Evolutionary conservation across 2,113 vertebrate species (phyloP).

Genomic region (Bothrops jararaca): DNA sequence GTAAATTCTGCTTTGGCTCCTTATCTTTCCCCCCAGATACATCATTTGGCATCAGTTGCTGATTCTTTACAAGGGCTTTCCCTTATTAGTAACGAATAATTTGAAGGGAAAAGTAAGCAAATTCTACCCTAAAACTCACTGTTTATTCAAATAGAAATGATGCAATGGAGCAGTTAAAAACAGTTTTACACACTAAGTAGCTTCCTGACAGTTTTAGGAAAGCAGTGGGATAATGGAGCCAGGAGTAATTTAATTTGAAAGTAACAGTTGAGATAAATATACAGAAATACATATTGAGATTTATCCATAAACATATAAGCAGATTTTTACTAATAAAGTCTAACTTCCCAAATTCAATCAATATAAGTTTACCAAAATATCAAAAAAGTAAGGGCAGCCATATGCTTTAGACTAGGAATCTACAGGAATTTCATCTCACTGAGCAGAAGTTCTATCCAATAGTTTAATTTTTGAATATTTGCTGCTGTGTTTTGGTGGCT

Average conservation of each 20-base stretch:
- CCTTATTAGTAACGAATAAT: not conserved
- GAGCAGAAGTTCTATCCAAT: not conserved
- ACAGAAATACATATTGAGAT: not conserved
- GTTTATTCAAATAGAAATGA: not conserved
- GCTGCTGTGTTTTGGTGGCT: not conserved
- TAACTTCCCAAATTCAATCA: not conserved
- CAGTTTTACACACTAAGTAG: not conserved
- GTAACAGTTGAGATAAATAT: not conserved
- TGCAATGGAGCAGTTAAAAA: not conserved
- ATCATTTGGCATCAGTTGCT: not conserved
- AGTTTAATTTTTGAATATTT: not conserved
- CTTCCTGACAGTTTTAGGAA: not conserved
- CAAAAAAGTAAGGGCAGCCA: not conserved
- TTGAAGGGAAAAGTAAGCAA: not conserved
- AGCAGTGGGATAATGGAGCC: too few species aligned
- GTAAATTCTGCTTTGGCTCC: not conserved
- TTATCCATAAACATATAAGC: not conserved
- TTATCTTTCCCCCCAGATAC: not conserved
- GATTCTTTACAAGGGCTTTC: not conserved
- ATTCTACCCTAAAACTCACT: not conserved
- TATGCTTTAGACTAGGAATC: not conserved
- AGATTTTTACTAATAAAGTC: not conserved
- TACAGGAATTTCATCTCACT: not conserved
- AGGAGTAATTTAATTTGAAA: not conserved
- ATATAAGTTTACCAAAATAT: not conserved